Evolutionary conservation across 2,888 invertebrate species (phyloP).

Genomic region (Drosophila formosana): DNA sequence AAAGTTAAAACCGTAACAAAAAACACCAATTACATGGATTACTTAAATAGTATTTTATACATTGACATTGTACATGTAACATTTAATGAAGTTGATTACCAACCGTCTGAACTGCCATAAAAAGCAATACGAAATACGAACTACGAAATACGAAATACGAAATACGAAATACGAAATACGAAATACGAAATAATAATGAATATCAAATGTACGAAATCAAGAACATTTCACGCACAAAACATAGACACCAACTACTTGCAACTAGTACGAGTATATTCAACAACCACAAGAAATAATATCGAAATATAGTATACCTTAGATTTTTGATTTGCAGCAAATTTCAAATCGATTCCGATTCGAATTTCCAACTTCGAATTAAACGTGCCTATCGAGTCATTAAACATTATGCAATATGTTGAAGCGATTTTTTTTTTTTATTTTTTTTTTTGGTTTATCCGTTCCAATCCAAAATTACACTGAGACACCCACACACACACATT

Average conservation of each 20-base stretch:
- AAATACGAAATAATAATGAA: slow-evolving; percentile 29
- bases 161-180: slow-evolving; percentile 1
- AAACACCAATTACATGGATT: slow-evolving; percentile 41
- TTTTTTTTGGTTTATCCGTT: background rate
- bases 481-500: slow-evolving; percentile 3
- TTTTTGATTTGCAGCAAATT: slow-evolving; percentile 15
- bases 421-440: slow-evolving; percentile 9
- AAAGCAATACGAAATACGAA: slow-evolving; percentile 65
- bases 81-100: slow-evolving; percentile 41
- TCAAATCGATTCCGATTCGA: slow-evolving; percentile 5
- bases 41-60: slow-evolving; percentile 48
- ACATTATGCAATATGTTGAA: slow-evolving; percentile 37
- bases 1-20: slow-evolving; percentile 2
- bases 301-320: background rate
- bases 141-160: too few species aligned
- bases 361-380: slow-evolving; percentile 16
- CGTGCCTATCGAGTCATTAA: slow-evolving; percentile 30
- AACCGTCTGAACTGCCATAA: slow-evolving; percentile 76
- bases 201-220: slow-evolving; percentile 45
- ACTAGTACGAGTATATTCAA: slow-evolving; percentile 42
- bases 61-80: slow-evolving; percentile 37
- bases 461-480: slow-evolving; percentile 3
- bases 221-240: slow-evolving; percentile 39
- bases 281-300: background rate
- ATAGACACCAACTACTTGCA: slow-evolving; percentile 23